These are phyloP conservation scores for Camponotus vicinus DNA, from an alignment of 1,140 invertebrate species.

Conservation along the genomic window DNA sequence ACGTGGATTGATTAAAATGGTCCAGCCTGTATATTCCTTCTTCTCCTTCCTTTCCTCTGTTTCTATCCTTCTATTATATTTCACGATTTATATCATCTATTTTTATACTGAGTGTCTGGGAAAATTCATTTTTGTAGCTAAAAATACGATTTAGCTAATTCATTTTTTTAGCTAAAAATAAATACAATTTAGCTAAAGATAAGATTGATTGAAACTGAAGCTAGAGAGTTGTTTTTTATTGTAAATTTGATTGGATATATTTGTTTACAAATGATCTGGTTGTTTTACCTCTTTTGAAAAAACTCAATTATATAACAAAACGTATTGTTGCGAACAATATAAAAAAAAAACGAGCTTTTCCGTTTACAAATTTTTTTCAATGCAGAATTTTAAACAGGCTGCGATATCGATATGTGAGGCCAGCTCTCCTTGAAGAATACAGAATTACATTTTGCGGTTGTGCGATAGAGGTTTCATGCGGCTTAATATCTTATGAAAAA, in stretches of 20 bases:
- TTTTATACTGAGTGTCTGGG: background rate
- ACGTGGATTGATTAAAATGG: too few relatives aligned
- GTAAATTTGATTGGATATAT: background rate
- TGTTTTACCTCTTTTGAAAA: background rate
- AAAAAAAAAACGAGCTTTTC: background rate
- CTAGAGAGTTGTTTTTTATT: background rate
- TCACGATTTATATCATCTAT: background rate
- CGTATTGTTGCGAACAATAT: background rate
- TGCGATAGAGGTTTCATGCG: background rate
- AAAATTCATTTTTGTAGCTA: too few relatives aligned
- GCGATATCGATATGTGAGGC: background rate
- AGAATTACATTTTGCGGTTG: slow-evolving; percentile 24
- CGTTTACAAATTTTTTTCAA: background rate
- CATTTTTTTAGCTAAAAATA: too few relatives aligned
- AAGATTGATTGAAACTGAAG: background rate
- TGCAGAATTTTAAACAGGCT: background rate
- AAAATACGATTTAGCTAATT: too few relatives aligned
- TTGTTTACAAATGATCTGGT: background rate
- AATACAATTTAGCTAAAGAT: too few relatives aligned
- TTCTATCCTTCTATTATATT: background rate
- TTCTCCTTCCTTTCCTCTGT: background rate
- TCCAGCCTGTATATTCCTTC: too few relatives aligned
- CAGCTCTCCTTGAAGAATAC: slow-evolving; percentile 31
- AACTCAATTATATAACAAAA: background rate
- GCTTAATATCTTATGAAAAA: background rate